Percentiles rank a stretch among this genome's conserved stretches.
phyloP scores from a whole-genome alignment of 1,140 invertebrate species.

The Drosophila sulfurigaster region DNA sequence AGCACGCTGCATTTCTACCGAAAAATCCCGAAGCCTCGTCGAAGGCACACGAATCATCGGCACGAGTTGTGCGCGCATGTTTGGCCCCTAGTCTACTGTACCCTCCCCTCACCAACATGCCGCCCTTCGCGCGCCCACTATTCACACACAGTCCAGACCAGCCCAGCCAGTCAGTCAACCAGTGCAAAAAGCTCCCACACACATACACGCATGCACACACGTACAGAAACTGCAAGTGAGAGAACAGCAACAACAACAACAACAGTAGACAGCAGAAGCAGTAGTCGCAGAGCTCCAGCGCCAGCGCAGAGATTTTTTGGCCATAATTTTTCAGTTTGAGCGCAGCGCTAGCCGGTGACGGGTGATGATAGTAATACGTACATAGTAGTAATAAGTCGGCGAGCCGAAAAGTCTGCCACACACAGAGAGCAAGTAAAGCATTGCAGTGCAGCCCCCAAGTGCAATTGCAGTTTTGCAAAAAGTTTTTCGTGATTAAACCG shows the following conservation, averaged over 20 bases:
- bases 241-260: slow-evolving; percentile 25
- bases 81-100: slow-evolving; percentile 26
- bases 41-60: slow-evolving; percentile 48
- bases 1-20: slow-evolving; percentile 56
- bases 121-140: neutral
- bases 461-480: slow-evolving; percentile 35
- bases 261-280: slow-evolving; percentile 16
- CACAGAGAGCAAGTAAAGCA: slow-evolving; percentile 24
- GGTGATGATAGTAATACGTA: slow-evolving; percentile 65
- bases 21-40: slow-evolving; percentile 35
- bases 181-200: slow-evolving; percentile 52
- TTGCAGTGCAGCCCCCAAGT: slow-evolving; percentile 26
- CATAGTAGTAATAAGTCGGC: slow-evolving; percentile 53
- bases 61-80: slow-evolving; percentile 74
- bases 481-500: slow-evolving; percentile 18
- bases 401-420: slow-evolving; percentile 45
- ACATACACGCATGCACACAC: neutral
- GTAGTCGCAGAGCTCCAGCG: slow-evolving; percentile 54
- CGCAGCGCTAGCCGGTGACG: slow-evolving; percentile 77
- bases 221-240: slow-evolving; percentile 64
- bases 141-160: slow-evolving; percentile 1
- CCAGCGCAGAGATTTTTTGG: slow-evolving; percentile 78
- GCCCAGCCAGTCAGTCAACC: slow-evolving; percentile 36
- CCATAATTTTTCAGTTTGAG: slow-evolving; percentile 80
- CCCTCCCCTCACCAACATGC: neutral